A percentile compares a stretch with the other conserved stretches of the same genome.
These are phyloP conservation scores for Leptinotarsa haldemani DNA, from an alignment of 2,888 invertebrate species.

Conservation along the genomic window DNA sequence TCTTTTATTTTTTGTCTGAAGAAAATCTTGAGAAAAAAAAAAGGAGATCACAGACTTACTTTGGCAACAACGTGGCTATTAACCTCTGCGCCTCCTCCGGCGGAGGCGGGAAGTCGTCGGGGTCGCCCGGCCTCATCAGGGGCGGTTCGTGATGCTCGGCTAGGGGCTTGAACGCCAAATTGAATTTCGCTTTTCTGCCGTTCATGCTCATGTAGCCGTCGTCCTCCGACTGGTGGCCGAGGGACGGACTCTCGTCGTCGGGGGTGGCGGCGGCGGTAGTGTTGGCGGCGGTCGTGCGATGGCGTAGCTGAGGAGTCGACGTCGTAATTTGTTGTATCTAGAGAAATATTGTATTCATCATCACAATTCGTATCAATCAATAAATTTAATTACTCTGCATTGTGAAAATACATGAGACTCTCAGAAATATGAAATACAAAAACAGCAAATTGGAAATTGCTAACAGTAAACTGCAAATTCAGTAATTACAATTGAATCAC, in stretches of 20 bases:
- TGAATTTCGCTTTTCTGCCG: slow-evolving; percentile 66
- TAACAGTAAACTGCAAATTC: too few relatives aligned
- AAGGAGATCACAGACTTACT: slow-evolving; percentile 67
- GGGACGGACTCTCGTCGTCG: slow-evolving; percentile 80
- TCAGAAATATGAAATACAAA: too few relatives aligned
- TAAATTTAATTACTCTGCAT: too few relatives aligned
- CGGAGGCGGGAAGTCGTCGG: slow-evolving; percentile 76
- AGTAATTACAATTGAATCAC: too few relatives aligned
- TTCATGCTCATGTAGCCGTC: slow-evolving; percentile 95
- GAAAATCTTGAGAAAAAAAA: background rate
- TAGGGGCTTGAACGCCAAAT: slow-evolving; percentile 73
- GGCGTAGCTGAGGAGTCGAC: slow-evolving; percentile 64
- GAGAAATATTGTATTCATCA: background rate
- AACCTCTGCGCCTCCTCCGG: slow-evolving; percentile 82
- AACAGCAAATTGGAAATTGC: too few relatives aligned
- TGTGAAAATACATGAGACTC: background rate
- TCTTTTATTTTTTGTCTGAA: background rate
- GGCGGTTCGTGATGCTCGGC: slow-evolving; percentile 68
- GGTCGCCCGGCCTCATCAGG: slow-evolving; percentile 56
- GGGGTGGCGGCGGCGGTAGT: slow-evolving; percentile 63
- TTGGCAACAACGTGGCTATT: slow-evolving; percentile 80
- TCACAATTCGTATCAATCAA: background rate
- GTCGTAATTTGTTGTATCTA: slow-evolving; percentile 63
- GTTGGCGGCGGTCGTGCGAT: slow-evolving; percentile 58
- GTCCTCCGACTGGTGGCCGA: slow-evolving; percentile 89